These are phyloP conservation scores for Aspidiotus destructor DNA, from an alignment of 2,888 invertebrate genomes.

Conservation along the genomic window DNA sequence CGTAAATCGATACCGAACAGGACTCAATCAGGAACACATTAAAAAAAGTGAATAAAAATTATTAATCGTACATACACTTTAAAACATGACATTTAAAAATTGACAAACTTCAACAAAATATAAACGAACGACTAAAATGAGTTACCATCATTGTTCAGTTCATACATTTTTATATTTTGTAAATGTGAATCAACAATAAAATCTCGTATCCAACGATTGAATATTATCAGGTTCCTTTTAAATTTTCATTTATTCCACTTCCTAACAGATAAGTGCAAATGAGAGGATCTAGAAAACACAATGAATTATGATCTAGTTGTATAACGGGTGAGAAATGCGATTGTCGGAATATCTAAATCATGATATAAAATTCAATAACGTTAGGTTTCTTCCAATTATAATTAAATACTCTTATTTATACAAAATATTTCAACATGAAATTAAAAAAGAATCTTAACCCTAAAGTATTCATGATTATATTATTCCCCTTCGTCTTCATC, in stretches of 20 bases:
- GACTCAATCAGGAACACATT: too few species aligned
- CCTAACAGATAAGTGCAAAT: slow-evolving; percentile 14
- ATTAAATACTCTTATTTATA: slow-evolving; percentile 21
- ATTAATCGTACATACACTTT: too few species aligned
- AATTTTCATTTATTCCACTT: background rate
- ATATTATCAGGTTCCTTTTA: background rate
- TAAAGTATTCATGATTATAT: slow-evolving; percentile 10
- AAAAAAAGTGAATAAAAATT: too few species aligned
- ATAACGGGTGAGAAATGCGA: slow-evolving; percentile 12
- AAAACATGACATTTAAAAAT: too few species aligned
- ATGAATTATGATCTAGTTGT: slow-evolving; percentile 9
- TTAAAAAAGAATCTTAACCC: background rate
- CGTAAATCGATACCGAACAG: too few species aligned
- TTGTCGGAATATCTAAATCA: slow-evolving; percentile 29
- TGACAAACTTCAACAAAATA: slow-evolving; percentile 7
- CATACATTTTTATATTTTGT: slow-evolving; percentile 1
- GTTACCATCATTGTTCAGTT: background rate
- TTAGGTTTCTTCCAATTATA: slow-evolving; percentile 27
- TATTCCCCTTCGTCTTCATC: slow-evolving; percentile 30
- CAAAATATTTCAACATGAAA: slow-evolving; percentile 30
- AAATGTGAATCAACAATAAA: background rate
- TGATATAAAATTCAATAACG: slow-evolving; percentile 28
- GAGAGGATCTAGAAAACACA: slow-evolving; percentile 10
- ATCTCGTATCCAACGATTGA: background rate
- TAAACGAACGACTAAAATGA: slow-evolving; percentile 12